These are phyloP conservation scores for Gorsachius magnificus DNA, from an alignment of 2,797 vertebrate species.

Conservation along the genomic window DNA sequence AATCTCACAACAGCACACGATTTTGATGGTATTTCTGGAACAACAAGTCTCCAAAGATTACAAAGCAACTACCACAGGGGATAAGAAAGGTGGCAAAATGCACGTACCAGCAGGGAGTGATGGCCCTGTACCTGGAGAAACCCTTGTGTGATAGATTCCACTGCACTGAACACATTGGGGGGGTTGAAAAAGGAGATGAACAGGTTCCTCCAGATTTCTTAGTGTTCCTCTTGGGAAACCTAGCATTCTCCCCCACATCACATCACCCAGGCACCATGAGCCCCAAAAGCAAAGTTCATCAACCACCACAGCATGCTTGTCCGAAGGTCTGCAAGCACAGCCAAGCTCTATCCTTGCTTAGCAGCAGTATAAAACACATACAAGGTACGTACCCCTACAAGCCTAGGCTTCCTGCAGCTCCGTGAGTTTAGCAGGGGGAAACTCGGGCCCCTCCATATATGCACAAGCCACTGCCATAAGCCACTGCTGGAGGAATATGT, in stretches of 20 bases:
- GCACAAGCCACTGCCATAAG: background rate
- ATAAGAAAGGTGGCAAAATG: background rate
- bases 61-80: background rate
- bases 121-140: background rate
- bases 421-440: background rate
- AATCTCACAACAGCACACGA: background rate
- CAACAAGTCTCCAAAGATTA: background rate
- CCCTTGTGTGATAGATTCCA: background rate
- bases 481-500: background rate
- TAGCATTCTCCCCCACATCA: background rate
- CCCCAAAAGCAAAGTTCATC: background rate
- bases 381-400: accelerated
- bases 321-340: background rate
- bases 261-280: accelerated
- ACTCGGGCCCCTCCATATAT: background rate
- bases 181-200: background rate
- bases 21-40: background rate
- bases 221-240: accelerated
- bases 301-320: background rate
- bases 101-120: background rate
- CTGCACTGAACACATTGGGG: background rate
- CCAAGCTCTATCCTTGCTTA: background rate
- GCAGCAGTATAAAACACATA: background rate
- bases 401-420: background rate
- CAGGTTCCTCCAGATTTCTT: background rate